These are phyloP conservation scores for Mustela nigripes DNA, from an alignment of 2,113 vertebrate species.

Conservation along the genomic window DNA sequence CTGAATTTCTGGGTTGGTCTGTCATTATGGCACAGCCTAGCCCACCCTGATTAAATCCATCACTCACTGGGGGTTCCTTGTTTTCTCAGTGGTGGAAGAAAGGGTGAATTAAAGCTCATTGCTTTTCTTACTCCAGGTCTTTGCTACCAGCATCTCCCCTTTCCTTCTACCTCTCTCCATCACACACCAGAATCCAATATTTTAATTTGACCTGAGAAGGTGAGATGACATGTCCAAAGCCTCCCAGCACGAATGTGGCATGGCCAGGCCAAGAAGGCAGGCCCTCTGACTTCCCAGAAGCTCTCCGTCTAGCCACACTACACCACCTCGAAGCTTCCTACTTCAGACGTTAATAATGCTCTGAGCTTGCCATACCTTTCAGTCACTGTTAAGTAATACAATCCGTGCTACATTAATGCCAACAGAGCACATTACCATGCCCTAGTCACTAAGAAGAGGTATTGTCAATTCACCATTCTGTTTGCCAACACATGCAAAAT, in stretches of 20 bases:
- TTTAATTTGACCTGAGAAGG: background rate
- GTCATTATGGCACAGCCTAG: background rate
- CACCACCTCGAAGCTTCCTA: background rate
- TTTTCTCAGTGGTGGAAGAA: background rate
- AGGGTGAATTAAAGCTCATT: background rate
- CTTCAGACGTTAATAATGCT: background rate
- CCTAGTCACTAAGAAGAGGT: conserved; percentile 57
- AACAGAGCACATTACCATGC: background rate
- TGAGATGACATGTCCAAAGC: background rate
- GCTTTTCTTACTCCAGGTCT: background rate
- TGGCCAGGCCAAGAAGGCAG: background rate
- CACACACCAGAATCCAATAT: background rate
- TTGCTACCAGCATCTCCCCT: background rate
- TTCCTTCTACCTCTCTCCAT: background rate
- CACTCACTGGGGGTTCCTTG: background rate
- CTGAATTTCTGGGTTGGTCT: background rate
- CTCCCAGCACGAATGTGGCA: background rate
- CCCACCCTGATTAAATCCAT: background rate
- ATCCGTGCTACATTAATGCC: conserved; percentile 48
- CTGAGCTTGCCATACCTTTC: conserved; percentile 47
- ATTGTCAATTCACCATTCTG: background rate
- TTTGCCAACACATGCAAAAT: background rate
- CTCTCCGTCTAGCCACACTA: background rate
- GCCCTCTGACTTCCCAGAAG: background rate
- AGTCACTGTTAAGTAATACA: conserved; percentile 22